phyloP scores from a whole-genome alignment of 1,140 invertebrate species.

The Phthorimaea operculella region DNA sequence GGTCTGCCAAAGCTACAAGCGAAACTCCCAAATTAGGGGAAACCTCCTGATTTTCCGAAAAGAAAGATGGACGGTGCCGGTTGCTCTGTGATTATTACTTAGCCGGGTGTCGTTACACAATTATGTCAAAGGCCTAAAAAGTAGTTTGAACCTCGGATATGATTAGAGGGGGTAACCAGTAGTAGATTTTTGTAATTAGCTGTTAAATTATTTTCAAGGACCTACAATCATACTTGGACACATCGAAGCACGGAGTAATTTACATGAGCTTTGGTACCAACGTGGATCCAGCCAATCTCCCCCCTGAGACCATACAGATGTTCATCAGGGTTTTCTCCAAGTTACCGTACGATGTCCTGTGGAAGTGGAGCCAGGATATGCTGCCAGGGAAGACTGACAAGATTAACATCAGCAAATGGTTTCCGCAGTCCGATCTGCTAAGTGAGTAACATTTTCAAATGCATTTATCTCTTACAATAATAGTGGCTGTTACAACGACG shows the following conservation, averaged over 20 bases:
- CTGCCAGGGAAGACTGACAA: conserved; percentile 48
- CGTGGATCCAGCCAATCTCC: conserved; percentile 42
- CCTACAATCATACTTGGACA: conserved; percentile 60
- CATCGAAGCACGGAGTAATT: conserved; percentile 64
- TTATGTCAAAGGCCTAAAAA: too few species aligned
- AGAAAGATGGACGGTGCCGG: too few species aligned
- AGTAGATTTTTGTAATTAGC: too few species aligned
- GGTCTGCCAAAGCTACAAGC: too few species aligned
- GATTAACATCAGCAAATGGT: conserved; percentile 40
- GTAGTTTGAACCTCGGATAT: too few species aligned
- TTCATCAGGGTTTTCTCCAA: conserved; percentile 46
- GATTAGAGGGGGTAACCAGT: too few species aligned
- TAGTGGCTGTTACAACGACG: too few species aligned
- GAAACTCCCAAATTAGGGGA: too few species aligned
- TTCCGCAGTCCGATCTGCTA: conserved; percentile 58
- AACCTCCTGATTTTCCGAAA: too few species aligned
- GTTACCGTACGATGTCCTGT: conserved; percentile 47
- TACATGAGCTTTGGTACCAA: conserved; percentile 71
- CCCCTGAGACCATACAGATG: conserved; percentile 24
- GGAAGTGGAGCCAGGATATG: conserved; percentile 46
- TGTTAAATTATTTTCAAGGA: conserved; percentile 31
- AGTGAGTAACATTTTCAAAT: conserved; percentile 28
- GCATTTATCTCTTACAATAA: too few species aligned
- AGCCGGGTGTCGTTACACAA: too few species aligned
- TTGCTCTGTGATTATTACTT: too few species aligned